These are phyloP conservation scores for Nanorana parkeri DNA, from an alignment of 2,113 vertebrate species.

Conservation along the genomic window DNA sequence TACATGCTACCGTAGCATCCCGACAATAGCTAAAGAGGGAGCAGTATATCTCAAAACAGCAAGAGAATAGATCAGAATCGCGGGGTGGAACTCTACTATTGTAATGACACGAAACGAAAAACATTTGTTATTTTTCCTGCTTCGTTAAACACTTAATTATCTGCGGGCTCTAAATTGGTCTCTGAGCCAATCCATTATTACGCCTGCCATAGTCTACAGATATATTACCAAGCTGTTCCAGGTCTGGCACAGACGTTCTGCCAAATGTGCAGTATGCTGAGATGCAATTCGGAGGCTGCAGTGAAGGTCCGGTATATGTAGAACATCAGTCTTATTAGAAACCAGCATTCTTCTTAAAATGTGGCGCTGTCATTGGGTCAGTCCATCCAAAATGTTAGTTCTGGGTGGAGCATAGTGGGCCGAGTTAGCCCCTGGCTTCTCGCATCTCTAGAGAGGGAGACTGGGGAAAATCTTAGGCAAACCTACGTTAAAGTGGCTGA, in stretches of 20 bases:
- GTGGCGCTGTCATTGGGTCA: too few species aligned
- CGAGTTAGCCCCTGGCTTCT: too few species aligned
- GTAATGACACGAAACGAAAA: constrained; percentile 29
- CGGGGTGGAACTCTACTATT: not conserved
- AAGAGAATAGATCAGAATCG: constrained; percentile 10
- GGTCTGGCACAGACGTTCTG: not conserved
- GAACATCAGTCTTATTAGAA: too few species aligned
- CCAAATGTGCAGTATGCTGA: not conserved
- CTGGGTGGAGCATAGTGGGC: too few species aligned
- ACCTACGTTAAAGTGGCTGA: too few species aligned
- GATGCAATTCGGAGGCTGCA: not conserved
- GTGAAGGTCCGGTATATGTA: too few species aligned
- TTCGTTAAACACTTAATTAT: constrained; percentile 27
- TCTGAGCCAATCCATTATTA: constrained; percentile 11
- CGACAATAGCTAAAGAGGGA: not conserved
- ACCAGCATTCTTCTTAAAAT: too few species aligned
- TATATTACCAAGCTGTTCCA: constrained; percentile 6
- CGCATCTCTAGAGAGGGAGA: too few species aligned
- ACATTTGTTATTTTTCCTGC: constrained; percentile 28
- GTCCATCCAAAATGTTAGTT: too few species aligned
- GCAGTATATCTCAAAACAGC: not conserved
- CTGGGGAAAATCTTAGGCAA: too few species aligned
- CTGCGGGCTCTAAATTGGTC: constrained; percentile 12
- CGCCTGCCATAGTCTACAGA: not conserved
- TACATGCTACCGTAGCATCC: not conserved